Base-by-base conservation (phyloP, 2,797 vertebrate species). In the Tadarida brasiliensis region DNA sequence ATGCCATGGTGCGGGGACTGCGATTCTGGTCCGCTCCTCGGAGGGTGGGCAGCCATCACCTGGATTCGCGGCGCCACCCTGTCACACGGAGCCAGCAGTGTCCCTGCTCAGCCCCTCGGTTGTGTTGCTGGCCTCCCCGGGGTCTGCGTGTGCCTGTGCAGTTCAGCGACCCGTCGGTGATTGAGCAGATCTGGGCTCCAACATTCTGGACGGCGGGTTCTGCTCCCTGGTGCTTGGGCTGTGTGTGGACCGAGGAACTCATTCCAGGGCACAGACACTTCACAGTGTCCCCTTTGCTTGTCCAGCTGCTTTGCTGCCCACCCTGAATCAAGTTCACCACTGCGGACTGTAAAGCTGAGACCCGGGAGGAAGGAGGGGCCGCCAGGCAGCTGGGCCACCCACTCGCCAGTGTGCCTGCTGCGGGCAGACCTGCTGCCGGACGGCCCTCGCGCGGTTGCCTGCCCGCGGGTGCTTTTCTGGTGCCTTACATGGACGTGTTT, bases 121-220 rank as follows among this genome's bases (percentile, higher is more conserved):
- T 51, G 11, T 20, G 67, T 84, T 54, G 33, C 20, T 39, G 54
- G 54, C 73, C 16, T 70, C 74, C 78, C 39, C 16, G 2, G 28
- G 0, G 44, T 9, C 49, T 90, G 17, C 26, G 2, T 6, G 7
- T 0, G 10, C 14, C 11, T 12, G 26, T 5, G 28, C 9, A 3
- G 39, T 39, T 39, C 39, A 6, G 39, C 6, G 39, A 39, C 39
- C 39, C 3, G 39, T 39, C 39, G 39, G 39, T 6, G 39, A 39
- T 49, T 49, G 49, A 49, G 49, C 10, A 49, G 10, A 11, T 10
- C 49, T 11, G 10, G 10, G 49, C 49, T 49, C 12, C 10, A 7
- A 49, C 49, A 49, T 2, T 11, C 49, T 2, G 49, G 49, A 11
- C 10, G 49, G 49, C 6, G 12, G 49, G 10, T 2, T 49, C 49